Base-by-base conservation (phyloP, 2,888 invertebrate species). In the Digitonthophagus gazella region DNA sequence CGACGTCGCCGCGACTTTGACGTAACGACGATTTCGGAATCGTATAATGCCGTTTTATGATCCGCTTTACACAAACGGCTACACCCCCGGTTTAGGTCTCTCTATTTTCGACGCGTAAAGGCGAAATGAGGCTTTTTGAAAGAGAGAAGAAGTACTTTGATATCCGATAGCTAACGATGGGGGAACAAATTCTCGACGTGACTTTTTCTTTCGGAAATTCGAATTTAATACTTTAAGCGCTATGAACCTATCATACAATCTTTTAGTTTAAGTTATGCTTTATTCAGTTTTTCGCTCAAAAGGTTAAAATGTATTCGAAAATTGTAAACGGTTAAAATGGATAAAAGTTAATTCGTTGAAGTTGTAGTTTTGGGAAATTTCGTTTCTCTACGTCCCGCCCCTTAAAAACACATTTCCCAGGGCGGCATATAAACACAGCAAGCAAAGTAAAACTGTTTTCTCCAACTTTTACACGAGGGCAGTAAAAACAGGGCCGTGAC, bases 371-470 rank as follows among this genome's bases (percentile, higher is more conserved):
- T n/a, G n/a, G 28, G 11, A 44, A 44, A 44, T 44, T 11, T 44
- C 28, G n/a, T n/a, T n/a, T n/a, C n/a, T n/a, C n/a, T n/a, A n/a
- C 11, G 28, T 44, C 11, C 3, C 28, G 28, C 28, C 28, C 28
- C 28, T 44, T 44, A 44, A 44, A 44, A 44, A 44, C 28, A 44
- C 28, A 44, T 44, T 44, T 44, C 72, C 71, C 71, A 68, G 71
- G 68, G 71, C 69, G 72, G 75, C 73, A 78, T 78, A 78, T 76
- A 78, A 76, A 74, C 75, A 55, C 28, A 57, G 66, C 64, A 58
- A 74, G 28, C 28, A 44, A 44, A 44, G 28, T 44, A 44, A 44
- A 44, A 44, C 28, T 44, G 28, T 16, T 16, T 54, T 16, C 54
- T 15, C 19, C 61, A 61, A 61, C 19, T 61, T 61, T 61, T 61